Evolutionary conservation across 2,797 vertebrate genomes (phyloP), one percentile per base, ranked within the genome.

Genomic region (Oryzias dopingdopingensis): DNA sequence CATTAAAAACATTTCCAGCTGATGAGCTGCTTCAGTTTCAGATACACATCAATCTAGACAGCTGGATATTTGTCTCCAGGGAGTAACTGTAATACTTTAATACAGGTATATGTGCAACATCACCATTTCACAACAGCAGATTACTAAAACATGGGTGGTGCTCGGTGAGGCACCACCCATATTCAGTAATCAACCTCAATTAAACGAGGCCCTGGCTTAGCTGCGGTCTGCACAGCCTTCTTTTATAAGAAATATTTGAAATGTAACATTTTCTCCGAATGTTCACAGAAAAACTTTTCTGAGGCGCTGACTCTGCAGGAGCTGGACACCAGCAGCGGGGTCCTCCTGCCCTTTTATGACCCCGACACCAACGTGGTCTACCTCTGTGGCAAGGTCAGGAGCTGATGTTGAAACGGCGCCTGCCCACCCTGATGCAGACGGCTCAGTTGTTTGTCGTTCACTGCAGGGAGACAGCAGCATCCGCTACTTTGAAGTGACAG

Each of bases 391-490:
- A 96, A 96, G 93, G 94, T 95, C 5, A 46, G 76, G 42, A 2
- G 42, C 0, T 14, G 40, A 55, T 56, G 3, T 53, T 43, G 52
- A 56, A 66, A 56, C 3, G 0, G 17, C 18, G 18, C 42, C 60
- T 23, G 1, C 20, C 15, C 57, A 23, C 48, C 5, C 15, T 1
- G 7, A 58, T 4, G 17, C 43, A 13, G 42, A 4, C 41, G 23
- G 37, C 29, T 72, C 57, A 70, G 46, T 18, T 52, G 41, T 65
- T 24, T 1, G 5, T 1, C 54, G 53, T 55, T 49, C 1, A 14
- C 61, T 41, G n/a, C 88, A 96, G 95, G 95, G 95, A 0, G 95
- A 96, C 89, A 96, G 94, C 91, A 96, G 94, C 14, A 95, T 96
- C 82, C 93, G 94, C 46, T 96, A 96, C 88, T 96, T 95, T 1